Percentiles rank a stretch among this genome's conserved stretches.
Evolutionary conservation across 2,797 vertebrate species (phyloP).

Genomic region (Nasua narica): DNA sequence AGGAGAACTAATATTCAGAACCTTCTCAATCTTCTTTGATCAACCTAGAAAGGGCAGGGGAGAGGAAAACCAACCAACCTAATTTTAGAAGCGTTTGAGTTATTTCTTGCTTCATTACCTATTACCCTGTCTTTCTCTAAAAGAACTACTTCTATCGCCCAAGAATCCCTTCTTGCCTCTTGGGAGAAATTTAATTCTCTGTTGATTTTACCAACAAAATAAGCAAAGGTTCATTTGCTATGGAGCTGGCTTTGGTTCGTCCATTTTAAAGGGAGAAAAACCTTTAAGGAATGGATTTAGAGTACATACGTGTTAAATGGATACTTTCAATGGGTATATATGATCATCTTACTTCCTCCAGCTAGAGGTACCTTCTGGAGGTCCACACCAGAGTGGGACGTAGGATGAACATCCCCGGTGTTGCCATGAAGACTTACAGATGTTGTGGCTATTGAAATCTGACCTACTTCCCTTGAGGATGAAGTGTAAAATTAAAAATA

Average conservation of each 20-base stretch:
- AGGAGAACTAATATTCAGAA: background rate
- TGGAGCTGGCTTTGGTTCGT: background rate
- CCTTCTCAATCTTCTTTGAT: background rate
- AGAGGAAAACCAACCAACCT: background rate
- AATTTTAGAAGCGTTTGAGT: background rate
- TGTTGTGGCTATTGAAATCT: background rate
- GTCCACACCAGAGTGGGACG: background rate
- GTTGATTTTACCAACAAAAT: background rate
- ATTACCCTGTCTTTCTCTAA: background rate
- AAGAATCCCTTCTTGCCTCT: background rate
- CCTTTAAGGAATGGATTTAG: background rate
- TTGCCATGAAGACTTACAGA: background rate
- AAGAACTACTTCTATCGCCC: background rate
- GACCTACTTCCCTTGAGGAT: background rate
- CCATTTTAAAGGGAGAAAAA: background rate
- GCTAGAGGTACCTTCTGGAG: background rate
- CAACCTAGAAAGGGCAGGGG: background rate
- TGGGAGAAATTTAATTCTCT: background rate
- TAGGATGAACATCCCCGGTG: background rate
- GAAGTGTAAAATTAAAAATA: background rate
- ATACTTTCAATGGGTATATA: too few relatives aligned
- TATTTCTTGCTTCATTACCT: conserved; percentile 15
- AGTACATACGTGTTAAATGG: background rate
- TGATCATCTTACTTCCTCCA: background rate
- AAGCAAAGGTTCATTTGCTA: background rate